phyloP scores from a whole-genome alignment of 1,140 invertebrate species.

The Rhagoletis zephyria region DNA sequence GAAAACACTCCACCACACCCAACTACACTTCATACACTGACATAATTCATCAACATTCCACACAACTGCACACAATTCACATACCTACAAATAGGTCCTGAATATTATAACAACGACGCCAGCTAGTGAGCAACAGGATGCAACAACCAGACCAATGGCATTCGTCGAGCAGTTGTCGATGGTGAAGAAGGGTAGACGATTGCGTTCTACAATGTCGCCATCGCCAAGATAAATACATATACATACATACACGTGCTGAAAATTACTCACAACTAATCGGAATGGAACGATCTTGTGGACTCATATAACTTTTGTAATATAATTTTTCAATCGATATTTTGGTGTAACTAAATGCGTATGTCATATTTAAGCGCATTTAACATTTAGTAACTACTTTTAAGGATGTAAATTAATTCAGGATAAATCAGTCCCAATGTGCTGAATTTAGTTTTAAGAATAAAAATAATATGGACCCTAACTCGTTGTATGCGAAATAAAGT shows the following conservation, averaged over 20 bases:
- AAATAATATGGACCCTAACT: neutral
- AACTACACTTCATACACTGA: constrained; percentile 51
- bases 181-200: constrained; percentile 25
- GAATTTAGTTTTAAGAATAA: neutral
- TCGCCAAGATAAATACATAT: constrained; percentile 66
- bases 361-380: neutral
- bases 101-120: constrained; percentile 68
- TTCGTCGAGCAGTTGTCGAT: neutral
- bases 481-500: neutral
- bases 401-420: neutral
- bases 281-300: neutral
- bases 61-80: constrained; percentile 34
- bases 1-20: constrained; percentile 13
- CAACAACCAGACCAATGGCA: constrained; percentile 54
- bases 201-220: constrained; percentile 66
- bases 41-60: constrained; percentile 48
- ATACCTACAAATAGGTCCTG: constrained; percentile 62
- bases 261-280: no score
- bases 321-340: constrained; percentile 12
- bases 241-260: neutral
- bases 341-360: neutral
- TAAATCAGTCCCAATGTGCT: neutral
- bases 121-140: constrained; percentile 60
- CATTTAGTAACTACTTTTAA: neutral
- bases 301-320: constrained; percentile 41